Evolutionary conservation across 2,888 invertebrate species (phyloP).

Genomic region (Plagodis pulveraria): DNA sequence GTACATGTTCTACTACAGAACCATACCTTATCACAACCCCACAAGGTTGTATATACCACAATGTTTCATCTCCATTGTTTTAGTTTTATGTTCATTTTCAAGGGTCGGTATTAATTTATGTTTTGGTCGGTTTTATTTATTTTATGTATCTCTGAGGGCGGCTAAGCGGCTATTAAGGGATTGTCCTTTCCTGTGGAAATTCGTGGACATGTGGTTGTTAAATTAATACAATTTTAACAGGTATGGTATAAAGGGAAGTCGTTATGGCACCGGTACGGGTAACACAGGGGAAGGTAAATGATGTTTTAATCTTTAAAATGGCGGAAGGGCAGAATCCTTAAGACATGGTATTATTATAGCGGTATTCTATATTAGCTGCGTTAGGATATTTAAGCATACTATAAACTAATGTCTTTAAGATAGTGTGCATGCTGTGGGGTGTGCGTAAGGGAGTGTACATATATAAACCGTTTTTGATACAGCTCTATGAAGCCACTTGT

Average conservation of each 20-base stretch:
- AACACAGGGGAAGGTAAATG: no score
- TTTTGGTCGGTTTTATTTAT: conserved; percentile 36
- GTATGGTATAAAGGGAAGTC: not conserved
- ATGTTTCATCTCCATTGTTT: conserved; percentile 33
- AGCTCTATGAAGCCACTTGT: no score
- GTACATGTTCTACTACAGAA: not conserved
- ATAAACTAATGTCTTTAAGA: no score
- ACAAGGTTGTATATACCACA: conserved; percentile 14
- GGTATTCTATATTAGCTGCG: no score
- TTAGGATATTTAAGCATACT: no score
- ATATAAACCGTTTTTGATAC: no score
- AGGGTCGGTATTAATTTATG: conserved; percentile 37
- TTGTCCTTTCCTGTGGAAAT: conserved; percentile 22
- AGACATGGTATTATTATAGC: no score
- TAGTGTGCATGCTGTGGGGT: no score
- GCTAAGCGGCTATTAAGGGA: conserved; percentile 35
- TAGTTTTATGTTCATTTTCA: conserved; percentile 36
- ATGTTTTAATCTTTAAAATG: no score
- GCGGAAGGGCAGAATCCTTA: no score
- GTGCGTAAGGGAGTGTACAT: no score
- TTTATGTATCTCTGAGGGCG: conserved; percentile 34
- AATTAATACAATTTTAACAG: conserved; percentile 26
- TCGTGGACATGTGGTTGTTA: conserved; percentile 9
- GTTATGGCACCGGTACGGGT: no score
- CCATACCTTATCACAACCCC: not conserved